Percentiles rank a stretch among this genome's conserved stretches.
Conservation (phyloP, 1,140 invertebrate genomes). For the Eulimnadia texana region DNA sequence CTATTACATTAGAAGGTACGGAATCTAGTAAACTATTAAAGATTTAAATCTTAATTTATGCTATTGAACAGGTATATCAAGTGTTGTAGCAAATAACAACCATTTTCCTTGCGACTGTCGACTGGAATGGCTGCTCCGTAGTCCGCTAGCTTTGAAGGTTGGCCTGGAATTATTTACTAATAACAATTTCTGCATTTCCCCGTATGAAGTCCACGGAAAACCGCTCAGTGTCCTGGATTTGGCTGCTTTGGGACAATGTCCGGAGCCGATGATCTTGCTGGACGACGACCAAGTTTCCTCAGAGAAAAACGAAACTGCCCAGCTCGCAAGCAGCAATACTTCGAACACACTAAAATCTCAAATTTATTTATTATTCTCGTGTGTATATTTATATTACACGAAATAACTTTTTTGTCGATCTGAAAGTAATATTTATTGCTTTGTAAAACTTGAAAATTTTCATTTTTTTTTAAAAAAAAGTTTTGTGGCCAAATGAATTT, state of each 20-base stretch:
- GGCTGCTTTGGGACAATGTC: constrained; percentile 46
- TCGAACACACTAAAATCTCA: too few species aligned
- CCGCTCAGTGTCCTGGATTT: constrained; percentile 51
- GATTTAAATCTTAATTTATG: constrained; percentile 1
- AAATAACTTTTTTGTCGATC: too few species aligned
- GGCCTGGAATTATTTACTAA: constrained; percentile 45
- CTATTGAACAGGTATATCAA: constrained; percentile 35
- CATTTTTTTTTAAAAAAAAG: neutral
- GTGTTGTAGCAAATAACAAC: constrained; percentile 50
- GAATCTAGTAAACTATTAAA: too few species aligned
- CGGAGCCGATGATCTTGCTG: constrained; percentile 32
- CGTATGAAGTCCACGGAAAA: constrained; percentile 58
- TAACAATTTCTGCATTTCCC: constrained; percentile 70
- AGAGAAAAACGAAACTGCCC: constrained; percentile 3
- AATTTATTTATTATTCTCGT: too few species aligned
- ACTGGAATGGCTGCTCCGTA: constrained; percentile 51
- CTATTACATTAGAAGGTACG: constrained; percentile 41
- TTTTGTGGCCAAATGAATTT: too few species aligned
- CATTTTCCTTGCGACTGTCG: constrained; percentile 74
- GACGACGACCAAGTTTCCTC: neutral
- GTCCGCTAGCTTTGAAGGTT: constrained; percentile 44
- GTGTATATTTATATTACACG: too few species aligned
- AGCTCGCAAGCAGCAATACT: neutral
- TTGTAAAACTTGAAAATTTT: neutral
- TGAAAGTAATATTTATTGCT: too few species aligned